phyloP scores from a whole-genome alignment of 2,113 vertebrate genomes.

The Panthera uncia region DNA sequence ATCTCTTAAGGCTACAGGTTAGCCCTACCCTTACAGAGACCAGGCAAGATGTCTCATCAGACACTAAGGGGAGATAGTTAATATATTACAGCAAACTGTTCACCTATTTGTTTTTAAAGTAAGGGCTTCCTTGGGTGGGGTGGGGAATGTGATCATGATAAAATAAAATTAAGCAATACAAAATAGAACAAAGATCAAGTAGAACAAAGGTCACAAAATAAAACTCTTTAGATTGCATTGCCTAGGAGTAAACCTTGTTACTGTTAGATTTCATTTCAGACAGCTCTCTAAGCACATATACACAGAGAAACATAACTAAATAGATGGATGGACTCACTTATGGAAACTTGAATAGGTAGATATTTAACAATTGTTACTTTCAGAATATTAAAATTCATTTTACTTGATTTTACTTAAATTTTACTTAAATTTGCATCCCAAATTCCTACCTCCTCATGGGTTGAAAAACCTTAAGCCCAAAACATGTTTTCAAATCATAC shows the following conservation, averaged over 20 bases:
- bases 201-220: slow-evolving; percentile 23
- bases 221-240: background rate
- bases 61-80: background rate
- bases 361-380: slow-evolving; percentile 13
- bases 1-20: too few relatives aligned
- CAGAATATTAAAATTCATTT: background rate
- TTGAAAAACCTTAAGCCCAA: background rate
- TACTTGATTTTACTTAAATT: slow-evolving; percentile 16
- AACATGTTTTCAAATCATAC: background rate
- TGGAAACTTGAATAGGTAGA: background rate
- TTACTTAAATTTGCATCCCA: background rate
- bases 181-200: slow-evolving; percentile 23
- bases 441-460: background rate
- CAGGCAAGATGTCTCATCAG: background rate
- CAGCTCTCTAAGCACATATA: background rate
- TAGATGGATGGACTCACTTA: background rate
- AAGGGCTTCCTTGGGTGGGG: background rate
- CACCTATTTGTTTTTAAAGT: background rate
- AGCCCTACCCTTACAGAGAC: background rate
- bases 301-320: background rate
- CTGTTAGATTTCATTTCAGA: background rate
- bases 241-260: background rate
- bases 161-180: slow-evolving; percentile 29
- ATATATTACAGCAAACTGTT: background rate
- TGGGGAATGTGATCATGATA: background rate